A percentile compares a stretch with the other conserved stretches of the same genome.
Evolutionary conservation across 2,113 vertebrate genomes (phyloP).

Genomic region (Pelobates fuscus): DNA sequence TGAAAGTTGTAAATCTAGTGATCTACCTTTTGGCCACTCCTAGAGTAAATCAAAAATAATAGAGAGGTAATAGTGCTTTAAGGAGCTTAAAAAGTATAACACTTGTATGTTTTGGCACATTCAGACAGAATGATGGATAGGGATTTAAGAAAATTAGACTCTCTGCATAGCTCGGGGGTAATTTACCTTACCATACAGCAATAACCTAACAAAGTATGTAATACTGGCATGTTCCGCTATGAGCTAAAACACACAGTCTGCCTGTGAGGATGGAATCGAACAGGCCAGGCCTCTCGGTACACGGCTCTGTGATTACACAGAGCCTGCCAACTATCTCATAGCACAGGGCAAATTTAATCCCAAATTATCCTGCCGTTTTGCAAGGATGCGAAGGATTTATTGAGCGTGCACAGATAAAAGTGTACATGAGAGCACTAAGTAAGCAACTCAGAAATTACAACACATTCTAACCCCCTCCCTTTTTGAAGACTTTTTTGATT

Average conservation of each 20-base stretch:
- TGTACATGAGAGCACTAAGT: background rate
- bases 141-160: background rate
- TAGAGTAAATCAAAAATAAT: no score
- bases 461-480: background rate
- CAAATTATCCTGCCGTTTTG: background rate
- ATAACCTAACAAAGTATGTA: background rate
- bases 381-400: background rate
- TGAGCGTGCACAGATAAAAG: background rate
- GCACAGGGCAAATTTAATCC: background rate
- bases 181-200: background rate
- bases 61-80: background rate
- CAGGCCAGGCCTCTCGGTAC: background rate
- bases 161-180: no score
- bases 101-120: background rate
- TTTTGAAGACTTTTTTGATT: conserved; percentile 17
- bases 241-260: background rate
- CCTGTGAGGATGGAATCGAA: background rate
- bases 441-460: background rate
- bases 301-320: background rate
- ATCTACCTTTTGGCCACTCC: no score
- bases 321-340: background rate
- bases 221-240: background rate
- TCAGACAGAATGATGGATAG: background rate
- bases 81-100: background rate
- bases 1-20: no score